Percentiles rank a stretch among this genome's conserved stretches.
phyloP scores from a whole-genome alignment of 2,113 vertebrate genomes.

The Gambusia holbrooki region DNA sequence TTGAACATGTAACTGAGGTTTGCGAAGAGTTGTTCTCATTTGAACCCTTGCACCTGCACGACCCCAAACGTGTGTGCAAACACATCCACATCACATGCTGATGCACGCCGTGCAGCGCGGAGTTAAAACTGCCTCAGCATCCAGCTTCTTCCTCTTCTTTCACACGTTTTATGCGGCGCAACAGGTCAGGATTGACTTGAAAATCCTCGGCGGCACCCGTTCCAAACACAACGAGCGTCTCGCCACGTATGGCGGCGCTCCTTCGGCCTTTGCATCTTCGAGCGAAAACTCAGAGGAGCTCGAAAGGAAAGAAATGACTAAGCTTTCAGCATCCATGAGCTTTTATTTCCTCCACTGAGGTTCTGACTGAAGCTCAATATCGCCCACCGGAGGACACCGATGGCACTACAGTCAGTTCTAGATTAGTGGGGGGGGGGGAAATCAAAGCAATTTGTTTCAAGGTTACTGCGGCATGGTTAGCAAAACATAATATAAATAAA shows the following conservation, averaged over 20 bases:
- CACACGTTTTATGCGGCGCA: neutral
- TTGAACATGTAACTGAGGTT: constrained; percentile 13
- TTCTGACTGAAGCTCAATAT: constrained; percentile 48
- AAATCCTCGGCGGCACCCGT: neutral
- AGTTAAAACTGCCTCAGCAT: neutral
- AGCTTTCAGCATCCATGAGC: neutral
- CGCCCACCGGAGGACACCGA: constrained; percentile 45
- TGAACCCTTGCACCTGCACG: constrained; percentile 62
- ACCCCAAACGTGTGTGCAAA: constrained; percentile 46
- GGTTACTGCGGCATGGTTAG: neutral
- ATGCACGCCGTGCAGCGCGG: neutral
- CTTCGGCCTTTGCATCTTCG: neutral
- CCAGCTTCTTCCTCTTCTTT: neutral
- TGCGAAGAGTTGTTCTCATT: constrained; percentile 40
- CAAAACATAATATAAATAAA: constrained; percentile 1
- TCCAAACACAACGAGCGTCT: too few species aligned
- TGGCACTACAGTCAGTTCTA: constrained; percentile 15
- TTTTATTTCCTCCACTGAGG: constrained; percentile 32
- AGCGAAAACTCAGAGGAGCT: constrained; percentile 5
- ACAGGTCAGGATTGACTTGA: neutral
- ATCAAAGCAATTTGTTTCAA: neutral
- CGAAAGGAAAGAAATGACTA: constrained; percentile 24
- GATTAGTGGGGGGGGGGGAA: neutral
- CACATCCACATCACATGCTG: constrained; percentile 11
- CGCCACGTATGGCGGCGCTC: neutral